Base-by-base conservation (phyloP, 2,797 vertebrate species). In the Garrulus glandarius region DNA sequence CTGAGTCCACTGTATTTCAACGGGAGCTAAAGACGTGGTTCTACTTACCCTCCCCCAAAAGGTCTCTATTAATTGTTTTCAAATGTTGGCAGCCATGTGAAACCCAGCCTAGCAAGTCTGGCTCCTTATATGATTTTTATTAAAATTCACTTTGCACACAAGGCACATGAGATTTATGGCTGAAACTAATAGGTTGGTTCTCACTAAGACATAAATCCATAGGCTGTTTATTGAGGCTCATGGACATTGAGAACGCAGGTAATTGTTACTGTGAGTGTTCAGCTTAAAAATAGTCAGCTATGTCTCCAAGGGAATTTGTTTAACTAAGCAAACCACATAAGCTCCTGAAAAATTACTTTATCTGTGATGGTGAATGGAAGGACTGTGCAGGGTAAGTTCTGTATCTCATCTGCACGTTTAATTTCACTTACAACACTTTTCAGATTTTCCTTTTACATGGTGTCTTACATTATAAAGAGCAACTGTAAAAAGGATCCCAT, bases 121-220 rank as follows among this genome's bases (percentile, higher is more conserved):
- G 97, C 96, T 97, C 97, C 70, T 79, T 97, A 95, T 98, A 97
- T 96, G 97, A 98, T 97, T 98, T 97, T 98, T 98, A 98, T 98
- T 98, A 98, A 98, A 98, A 98, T 97, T 97, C 96, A 97, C 97
- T 97, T 98, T 97, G 97, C 96, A 96, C 97, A 95, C 96, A 94
- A 93, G 96, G 93, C 96, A 96, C 92, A 91, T n/a, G 92, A 97
- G 97, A 98, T 98, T 98, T 98, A 98, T 94, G 95, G 94, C 92
- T 95, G 86, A 96, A 97, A 97, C 97, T 98, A 98, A 98, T 97
- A 97, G 98, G 97, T 97, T 98, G 96, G 97, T 98, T 98, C 97
- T 97, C 97, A 95, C 93, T 82, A 96, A 98, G 97, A 96, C 97
- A 97, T 98, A 98, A 98, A 98, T 98, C 97, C 95, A 94, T 86